Evolutionary conservation across 2,113 vertebrate genomes (phyloP).

Genomic region (Xenotilapia leptura): DNA sequence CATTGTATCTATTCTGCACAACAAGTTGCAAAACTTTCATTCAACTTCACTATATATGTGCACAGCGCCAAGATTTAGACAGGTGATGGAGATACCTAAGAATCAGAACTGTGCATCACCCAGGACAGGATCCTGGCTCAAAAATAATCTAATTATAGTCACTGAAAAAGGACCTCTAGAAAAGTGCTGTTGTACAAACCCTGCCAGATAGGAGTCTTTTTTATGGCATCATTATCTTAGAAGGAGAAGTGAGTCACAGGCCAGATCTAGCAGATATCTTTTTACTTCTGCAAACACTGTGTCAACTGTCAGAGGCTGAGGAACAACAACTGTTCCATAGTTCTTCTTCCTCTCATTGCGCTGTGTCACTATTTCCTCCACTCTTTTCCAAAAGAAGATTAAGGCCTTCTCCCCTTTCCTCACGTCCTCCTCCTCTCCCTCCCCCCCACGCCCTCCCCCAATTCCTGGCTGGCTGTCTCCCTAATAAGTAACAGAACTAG

Average conservation of each 20-base stretch:
- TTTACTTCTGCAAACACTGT: slow-evolving; percentile 26
- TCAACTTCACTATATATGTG: not conserved
- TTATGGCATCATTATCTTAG: slow-evolving; percentile 42
- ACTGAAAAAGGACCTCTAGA: not conserved
- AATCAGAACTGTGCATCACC: not conserved
- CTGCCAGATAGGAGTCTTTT: not conserved
- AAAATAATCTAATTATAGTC: slow-evolving; percentile 7
- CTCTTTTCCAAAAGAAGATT: not conserved
- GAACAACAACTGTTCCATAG: slow-evolving; percentile 34
- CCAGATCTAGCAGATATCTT: slow-evolving; percentile 1
- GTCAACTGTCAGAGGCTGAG: slow-evolving; percentile 43
- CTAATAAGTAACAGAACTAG: slow-evolving; percentile 60
- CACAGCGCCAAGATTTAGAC: not conserved
- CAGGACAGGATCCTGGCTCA: not conserved
- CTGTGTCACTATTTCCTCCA: slow-evolving; percentile 17
- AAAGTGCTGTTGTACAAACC: not conserved
- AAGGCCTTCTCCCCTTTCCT: not conserved
- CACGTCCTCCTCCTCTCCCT: not conserved
- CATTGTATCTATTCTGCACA: not conserved
- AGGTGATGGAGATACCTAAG: not conserved
- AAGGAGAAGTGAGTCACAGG: slow-evolving; percentile 33
- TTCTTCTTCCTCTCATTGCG: not conserved
- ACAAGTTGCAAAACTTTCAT: not conserved
- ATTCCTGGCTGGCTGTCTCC: slow-evolving; percentile 49
- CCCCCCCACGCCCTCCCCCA: not conserved